A percentile compares a stretch with the other conserved stretches of the same genome.
Evolutionary conservation across 2,888 invertebrate genomes (phyloP).

Genomic region (Panzeria rudis): DNA sequence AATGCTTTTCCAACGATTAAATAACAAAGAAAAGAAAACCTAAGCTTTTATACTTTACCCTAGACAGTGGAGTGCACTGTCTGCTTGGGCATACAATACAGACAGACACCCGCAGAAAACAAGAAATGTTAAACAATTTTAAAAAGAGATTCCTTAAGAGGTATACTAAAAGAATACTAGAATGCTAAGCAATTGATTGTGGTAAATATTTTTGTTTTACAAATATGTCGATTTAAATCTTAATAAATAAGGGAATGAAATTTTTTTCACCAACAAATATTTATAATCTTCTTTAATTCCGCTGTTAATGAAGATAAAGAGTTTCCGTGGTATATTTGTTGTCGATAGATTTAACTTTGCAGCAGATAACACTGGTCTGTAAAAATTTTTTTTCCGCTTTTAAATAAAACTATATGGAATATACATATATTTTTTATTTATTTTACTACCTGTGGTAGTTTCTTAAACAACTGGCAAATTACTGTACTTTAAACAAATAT

Average conservation of each 20-base stretch:
- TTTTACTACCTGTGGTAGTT: no score
- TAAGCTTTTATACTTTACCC: slow-evolving; percentile 38
- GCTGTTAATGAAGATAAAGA: background rate
- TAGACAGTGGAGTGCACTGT: slow-evolving; percentile 48
- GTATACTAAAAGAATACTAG: slow-evolving; percentile 8
- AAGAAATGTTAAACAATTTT: slow-evolving; percentile 6
- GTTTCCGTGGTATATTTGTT: background rate
- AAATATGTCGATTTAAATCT: slow-evolving; percentile 26
- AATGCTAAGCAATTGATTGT: slow-evolving; percentile 1
- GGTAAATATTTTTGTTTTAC: background rate
- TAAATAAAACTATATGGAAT: no score
- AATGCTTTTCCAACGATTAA: slow-evolving; percentile 66
- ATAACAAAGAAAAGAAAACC: slow-evolving; percentile 20
- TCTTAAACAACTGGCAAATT: no score
- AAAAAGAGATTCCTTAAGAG: slow-evolving; percentile 21
- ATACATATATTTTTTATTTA: no score
- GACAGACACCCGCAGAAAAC: background rate
- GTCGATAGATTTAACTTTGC: no score
- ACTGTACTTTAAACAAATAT: no score
- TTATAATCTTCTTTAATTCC: background rate
- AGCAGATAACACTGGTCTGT: no score
- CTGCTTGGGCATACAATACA: slow-evolving; percentile 16
- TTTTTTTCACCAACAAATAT: background rate
- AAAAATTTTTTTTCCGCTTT: no score
- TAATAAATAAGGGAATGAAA: background rate